Conservation (phyloP, 2,797 vertebrate species). For the Bradypodion ventrale region DNA sequence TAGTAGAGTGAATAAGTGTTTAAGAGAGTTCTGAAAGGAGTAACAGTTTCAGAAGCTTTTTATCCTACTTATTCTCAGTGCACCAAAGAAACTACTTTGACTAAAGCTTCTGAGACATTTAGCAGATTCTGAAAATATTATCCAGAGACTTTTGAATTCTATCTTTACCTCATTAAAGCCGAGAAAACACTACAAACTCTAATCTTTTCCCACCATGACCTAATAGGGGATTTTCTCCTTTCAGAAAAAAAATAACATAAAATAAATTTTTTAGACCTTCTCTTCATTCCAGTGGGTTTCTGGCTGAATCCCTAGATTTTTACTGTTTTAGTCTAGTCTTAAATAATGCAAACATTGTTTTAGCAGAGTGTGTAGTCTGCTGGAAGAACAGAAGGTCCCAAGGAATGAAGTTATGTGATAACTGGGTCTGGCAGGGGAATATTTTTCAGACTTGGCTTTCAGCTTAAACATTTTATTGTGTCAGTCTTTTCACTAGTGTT, state of each 20-base stretch:
- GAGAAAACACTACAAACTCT: slow-evolving; percentile 17
- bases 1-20: neutral
- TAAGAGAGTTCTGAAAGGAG: neutral
- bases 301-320: slow-evolving; percentile 12
- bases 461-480: neutral
- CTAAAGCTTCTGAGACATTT: slow-evolving; percentile 8
- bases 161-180: slow-evolving; percentile 26
- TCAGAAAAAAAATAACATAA: neutral
- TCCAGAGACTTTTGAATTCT: slow-evolving; percentile 10
- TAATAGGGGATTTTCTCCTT: neutral
- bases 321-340: neutral
- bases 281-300: neutral
- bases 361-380: slow-evolving; percentile 7
- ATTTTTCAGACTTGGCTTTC: neutral
- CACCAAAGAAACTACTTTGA: slow-evolving; percentile 13
- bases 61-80: neutral
- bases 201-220: neutral
- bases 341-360: slow-evolving; percentile 25
- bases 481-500: neutral
- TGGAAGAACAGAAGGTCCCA: neutral
- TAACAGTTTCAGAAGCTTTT: neutral
- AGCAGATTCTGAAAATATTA: slow-evolving; percentile 22
- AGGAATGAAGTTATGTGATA: neutral
- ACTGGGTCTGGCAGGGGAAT: neutral
- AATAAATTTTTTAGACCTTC: neutral